Conservation (phyloP, 2,113 vertebrate species). For the Motacilla alba region DNA sequence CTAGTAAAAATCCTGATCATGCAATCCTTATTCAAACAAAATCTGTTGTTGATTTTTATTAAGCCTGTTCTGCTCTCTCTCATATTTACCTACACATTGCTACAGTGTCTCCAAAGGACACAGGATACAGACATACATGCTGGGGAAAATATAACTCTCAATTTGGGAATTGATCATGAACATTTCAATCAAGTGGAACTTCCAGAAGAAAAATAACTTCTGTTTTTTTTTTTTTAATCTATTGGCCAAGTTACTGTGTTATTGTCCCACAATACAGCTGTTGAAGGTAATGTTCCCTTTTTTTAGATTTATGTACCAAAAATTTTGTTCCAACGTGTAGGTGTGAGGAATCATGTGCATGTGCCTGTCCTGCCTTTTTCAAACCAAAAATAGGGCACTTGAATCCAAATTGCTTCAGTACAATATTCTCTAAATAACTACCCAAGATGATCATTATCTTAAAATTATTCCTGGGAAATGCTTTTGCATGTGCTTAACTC, state of each 20-base stretch:
- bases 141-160: not conserved
- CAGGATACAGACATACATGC: not conserved
- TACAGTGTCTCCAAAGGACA: not conserved
- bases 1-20: not conserved
- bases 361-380: not conserved
- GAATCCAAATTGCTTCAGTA: not conserved
- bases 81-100: not conserved
- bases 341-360: not conserved
- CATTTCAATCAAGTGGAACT: not conserved
- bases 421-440: not conserved
- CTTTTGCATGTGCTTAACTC: not conserved
- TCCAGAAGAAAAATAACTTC: not conserved
- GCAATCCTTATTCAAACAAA: conserved; percentile 21
- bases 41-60: not conserved
- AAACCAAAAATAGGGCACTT: not conserved
- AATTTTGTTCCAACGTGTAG: not conserved
- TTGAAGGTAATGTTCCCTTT: not conserved
- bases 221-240: not conserved
- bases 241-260: not conserved
- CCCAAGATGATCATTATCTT: not conserved
- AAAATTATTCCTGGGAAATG: not conserved
- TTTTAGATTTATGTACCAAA: not conserved
- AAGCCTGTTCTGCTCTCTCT: not conserved
- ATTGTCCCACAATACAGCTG: not conserved
- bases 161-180: not conserved